A percentile compares a stretch with the other conserved stretches of the same genome.
These are phyloP conservation scores for Mus spretus DNA, from an alignment of 2,797 vertebrate genomes.

Conservation along the genomic window DNA sequence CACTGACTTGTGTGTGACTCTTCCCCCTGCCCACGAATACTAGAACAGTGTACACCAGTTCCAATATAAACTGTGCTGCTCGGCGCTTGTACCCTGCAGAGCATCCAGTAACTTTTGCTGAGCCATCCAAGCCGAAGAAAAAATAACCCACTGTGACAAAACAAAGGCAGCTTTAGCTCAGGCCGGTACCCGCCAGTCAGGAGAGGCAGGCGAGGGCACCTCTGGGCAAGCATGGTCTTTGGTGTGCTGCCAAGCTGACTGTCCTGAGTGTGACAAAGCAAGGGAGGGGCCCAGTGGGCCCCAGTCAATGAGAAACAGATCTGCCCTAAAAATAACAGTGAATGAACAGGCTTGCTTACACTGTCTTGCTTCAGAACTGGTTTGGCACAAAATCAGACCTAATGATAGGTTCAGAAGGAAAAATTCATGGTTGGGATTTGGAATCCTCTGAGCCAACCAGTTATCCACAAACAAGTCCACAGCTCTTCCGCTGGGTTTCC, in stretches of 20 bases:
- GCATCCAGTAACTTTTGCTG: constrained; percentile 60
- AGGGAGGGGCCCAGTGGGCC: constrained; percentile 9
- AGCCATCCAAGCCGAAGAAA: constrained; percentile 64
- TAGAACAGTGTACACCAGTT: constrained; percentile 51
- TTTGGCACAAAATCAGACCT: constrained; percentile 55
- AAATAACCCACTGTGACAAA: constrained; percentile 64
- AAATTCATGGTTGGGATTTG: constrained; percentile 45
- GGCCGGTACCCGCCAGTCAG: constrained; percentile 7
- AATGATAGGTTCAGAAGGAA: constrained; percentile 68
- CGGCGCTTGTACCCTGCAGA: constrained; percentile 47
- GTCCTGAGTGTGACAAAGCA: constrained; percentile 45
- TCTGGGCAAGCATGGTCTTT: constrained; percentile 6
- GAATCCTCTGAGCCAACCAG: constrained; percentile 29
- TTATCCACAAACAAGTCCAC: constrained; percentile 33
- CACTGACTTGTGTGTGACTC: constrained; percentile 17
- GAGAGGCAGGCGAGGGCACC: constrained; percentile 56
- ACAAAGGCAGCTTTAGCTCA: constrained; percentile 59
- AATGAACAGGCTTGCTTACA: constrained; percentile 62
- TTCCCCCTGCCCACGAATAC: neutral
- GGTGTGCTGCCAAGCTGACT: constrained; percentile 46
- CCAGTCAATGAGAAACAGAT: constrained; percentile 72
- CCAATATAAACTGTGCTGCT: constrained; percentile 62
- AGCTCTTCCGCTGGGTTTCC: constrained; percentile 15
- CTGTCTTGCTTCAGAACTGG: constrained; percentile 38
- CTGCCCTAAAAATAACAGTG: constrained; percentile 74